These are phyloP conservation scores for Clupea harengus DNA, from an alignment of 2,113 vertebrate genomes.

Conservation along the genomic window DNA sequence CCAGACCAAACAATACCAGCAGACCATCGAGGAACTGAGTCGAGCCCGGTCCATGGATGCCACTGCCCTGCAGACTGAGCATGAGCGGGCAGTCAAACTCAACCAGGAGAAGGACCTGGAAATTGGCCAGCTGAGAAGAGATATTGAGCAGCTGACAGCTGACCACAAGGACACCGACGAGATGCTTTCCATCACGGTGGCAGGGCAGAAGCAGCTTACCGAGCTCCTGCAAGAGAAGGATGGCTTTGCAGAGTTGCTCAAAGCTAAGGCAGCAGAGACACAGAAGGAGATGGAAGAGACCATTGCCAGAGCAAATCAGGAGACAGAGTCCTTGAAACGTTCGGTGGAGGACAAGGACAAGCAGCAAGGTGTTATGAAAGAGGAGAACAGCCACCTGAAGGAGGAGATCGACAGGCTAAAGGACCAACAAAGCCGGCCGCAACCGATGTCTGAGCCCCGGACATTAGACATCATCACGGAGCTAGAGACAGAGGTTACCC, in stretches of 20 bases:
- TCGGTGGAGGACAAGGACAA: slow-evolving; percentile 87
- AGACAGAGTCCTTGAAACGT: slow-evolving; percentile 72
- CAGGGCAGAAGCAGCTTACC: slow-evolving; percentile 85
- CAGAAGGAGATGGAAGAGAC: slow-evolving; percentile 73
- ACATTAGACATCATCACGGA: slow-evolving; percentile 85
- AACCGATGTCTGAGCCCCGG: slow-evolving; percentile 75
- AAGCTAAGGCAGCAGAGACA: slow-evolving; percentile 70
- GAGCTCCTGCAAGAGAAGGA: slow-evolving; percentile 90
- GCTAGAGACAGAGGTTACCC: slow-evolving; percentile 86
- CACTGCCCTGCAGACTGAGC: slow-evolving; percentile 77
- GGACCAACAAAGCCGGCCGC: slow-evolving; percentile 85
- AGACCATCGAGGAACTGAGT: slow-evolving; percentile 79
- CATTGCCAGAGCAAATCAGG: slow-evolving; percentile 58
- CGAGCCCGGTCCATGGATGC: slow-evolving; percentile 71
- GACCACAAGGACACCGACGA: slow-evolving; percentile 85
- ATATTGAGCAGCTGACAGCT: slow-evolving; percentile 72
- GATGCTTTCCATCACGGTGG: slow-evolving; percentile 81
- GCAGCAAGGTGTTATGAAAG: slow-evolving; percentile 88
- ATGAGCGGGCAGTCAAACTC: slow-evolving; percentile 75
- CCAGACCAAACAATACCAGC: slow-evolving; percentile 76
- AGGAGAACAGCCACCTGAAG: slow-evolving; percentile 94
- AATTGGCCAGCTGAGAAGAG: slow-evolving; percentile 77
- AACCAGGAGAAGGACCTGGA: slow-evolving; percentile 85
- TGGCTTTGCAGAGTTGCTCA: slow-evolving; percentile 76
- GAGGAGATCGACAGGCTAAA: slow-evolving; percentile 89